A percentile compares a stretch with the other conserved stretches of the same genome.
Conservation (phyloP, 1,140 invertebrate genomes). For the Listronotus oregonensis region DNA sequence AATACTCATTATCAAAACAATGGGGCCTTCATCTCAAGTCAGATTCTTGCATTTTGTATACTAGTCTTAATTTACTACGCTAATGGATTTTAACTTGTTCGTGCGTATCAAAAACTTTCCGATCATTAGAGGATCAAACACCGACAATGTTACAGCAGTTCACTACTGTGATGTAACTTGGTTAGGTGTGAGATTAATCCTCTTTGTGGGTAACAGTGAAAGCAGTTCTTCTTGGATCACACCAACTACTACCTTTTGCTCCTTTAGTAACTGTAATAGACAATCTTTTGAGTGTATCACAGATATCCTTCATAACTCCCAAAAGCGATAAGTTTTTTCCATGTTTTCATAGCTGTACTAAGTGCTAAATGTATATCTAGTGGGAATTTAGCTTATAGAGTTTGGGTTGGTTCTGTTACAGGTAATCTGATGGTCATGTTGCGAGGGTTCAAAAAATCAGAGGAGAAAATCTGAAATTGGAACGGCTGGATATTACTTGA, state of each 20-base stretch:
- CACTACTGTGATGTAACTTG: slow-evolving; percentile 63
- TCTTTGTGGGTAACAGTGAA: slow-evolving; percentile 75
- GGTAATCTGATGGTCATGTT: slow-evolving; percentile 79
- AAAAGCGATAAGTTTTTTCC: slow-evolving; percentile 76
- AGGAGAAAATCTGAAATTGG: slow-evolving; percentile 74
- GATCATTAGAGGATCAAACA: slow-evolving; percentile 48
- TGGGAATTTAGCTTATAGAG: slow-evolving; percentile 68
- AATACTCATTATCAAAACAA: slow-evolving; percentile 58
- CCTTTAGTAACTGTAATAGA: slow-evolving; percentile 71
- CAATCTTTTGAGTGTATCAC: slow-evolving; percentile 65
- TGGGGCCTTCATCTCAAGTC: slow-evolving; percentile 63
- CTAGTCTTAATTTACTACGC: slow-evolving; percentile 62
- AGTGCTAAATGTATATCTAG: slow-evolving; percentile 72
- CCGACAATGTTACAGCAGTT: slow-evolving; percentile 33
- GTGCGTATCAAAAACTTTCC: slow-evolving; percentile 65
- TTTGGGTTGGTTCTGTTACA: slow-evolving; percentile 75
- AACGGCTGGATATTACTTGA: slow-evolving; percentile 73
- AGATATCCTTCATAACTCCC: slow-evolving; percentile 70
- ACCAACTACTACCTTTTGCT: slow-evolving; percentile 77
- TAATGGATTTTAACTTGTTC: slow-evolving; percentile 66
- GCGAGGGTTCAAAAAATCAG: slow-evolving; percentile 70
- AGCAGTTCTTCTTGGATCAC: slow-evolving; percentile 73
- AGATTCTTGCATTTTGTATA: slow-evolving; percentile 60
- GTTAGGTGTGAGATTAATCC: slow-evolving; percentile 72
- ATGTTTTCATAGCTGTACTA: slow-evolving; percentile 72